Evolutionary conservation across 2,797 vertebrate genomes (phyloP), one percentile per base, ranked within the genome.

Genomic region (Neoniphon sammara): DNA sequence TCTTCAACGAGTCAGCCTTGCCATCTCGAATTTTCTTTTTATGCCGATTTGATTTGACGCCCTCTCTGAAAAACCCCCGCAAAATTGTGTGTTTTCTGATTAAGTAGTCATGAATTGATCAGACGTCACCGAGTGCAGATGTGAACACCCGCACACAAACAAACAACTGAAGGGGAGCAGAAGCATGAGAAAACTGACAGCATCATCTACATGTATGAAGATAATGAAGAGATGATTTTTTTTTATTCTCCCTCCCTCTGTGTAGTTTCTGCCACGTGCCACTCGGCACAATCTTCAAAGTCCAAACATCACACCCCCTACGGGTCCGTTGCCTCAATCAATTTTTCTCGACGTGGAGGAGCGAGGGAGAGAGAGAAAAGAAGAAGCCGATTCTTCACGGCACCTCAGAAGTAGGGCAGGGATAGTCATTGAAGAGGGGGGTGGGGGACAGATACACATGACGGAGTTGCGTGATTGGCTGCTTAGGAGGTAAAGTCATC

Each of bases 361-460:
- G 75, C 63, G 70, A 75, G 69, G 54, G 68, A 73, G 57, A 77
- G 57, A 62, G 61, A 79, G 78, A 74, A 50, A 80, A 80, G 78
- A 81, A 69, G 81, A 79, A 89, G 85, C 71, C 62, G 46, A 92
- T 93, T 93, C 85, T 93, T 91, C 91, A 92, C 77, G 84, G 84
- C 67, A 69, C 79, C 75, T 91, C 84, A 80, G 87, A 94, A 94
- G 91, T 94, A 94, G 93, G 93, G 81, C 93, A 93, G 82, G 73
- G 62, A 90, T 81, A 78, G 84, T 91, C 90, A 86, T 88, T 75
- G 77, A 78, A 17, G 14, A 31, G 58, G 71, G 1, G 21, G 74
- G 49, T 50, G 62, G 46, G 25, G 42, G 20, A 25, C 44, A 20
- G 25, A 31, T 31, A 18, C 9, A 1, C 64, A 85, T 59, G n/a